Evolutionary conservation across 35 echinoderm and acorn worm genomes (phyloP), one percentile per base, ranked within the genome.

Genomic region (Anneissia japonica): DNA sequence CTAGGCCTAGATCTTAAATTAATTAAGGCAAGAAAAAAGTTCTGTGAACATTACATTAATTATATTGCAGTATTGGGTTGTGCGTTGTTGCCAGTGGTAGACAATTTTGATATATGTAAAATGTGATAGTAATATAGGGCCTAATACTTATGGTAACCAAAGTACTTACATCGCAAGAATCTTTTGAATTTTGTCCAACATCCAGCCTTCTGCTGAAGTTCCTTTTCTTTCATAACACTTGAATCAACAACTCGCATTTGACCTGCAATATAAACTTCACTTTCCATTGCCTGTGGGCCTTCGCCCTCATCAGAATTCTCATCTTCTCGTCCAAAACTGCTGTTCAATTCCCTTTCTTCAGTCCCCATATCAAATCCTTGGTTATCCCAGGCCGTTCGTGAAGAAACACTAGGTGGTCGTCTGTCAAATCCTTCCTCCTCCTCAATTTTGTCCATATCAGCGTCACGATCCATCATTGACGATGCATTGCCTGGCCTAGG

Each of bases 301-400:
- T 92, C 94, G 32, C 45, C 84, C 31, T 77, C 78, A 82, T 86
- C 93, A 36, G 92, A 90, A 33, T 93, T 77, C 5, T 84, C 87
- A 28, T 79, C 85, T 37, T 91, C 88, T 77, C 87, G 76, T n/a
- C 82, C 87, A 32, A 82, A 93, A 76, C 87, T 89, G 31, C 85
- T 84, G 81, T 92, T 34, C 29, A 96, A 34, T 31, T 87, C 82
- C 29, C 81, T 89, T 34, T 97, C 91, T 79, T 97, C 93, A 3
- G 87, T 89, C 17, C 90, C 95, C 83, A 93, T 87, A 81, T 97
- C 95, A 46, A 97, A 93, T 56, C 95, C 95, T 34, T 97, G 91
- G 51, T 97, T 97, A 34, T 97, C 95, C 95, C 95, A 97, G 43
- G 95, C 95, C 36, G 91, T 82, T 32, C 95, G 84, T 76, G 95